These are phyloP conservation scores for Drosophila pallidifrons DNA, from an alignment of 1,140 invertebrate genomes.

Conservation along the genomic window DNA sequence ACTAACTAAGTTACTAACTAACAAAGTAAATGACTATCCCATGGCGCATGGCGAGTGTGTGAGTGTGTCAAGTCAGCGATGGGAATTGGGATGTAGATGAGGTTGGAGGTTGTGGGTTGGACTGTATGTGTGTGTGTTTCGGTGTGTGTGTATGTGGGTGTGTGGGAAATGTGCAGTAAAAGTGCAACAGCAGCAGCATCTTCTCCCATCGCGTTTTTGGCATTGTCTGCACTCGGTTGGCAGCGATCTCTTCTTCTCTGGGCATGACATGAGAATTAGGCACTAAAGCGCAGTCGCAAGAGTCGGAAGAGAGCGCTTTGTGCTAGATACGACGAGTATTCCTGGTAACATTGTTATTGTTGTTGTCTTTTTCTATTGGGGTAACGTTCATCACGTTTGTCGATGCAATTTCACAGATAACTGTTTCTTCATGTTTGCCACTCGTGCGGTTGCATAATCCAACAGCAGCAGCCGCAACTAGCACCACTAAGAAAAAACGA, in stretches of 20 bases:
- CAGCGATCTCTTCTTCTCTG: constrained; percentile 4
- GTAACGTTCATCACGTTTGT: constrained; percentile 82
- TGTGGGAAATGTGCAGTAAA: constrained; percentile 68
- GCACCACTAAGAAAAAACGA: not conserved
- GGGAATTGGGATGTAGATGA: constrained; percentile 7
- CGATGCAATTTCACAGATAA: constrained; percentile 82
- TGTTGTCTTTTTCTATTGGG: constrained; percentile 62
- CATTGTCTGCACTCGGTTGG: constrained; percentile 54
- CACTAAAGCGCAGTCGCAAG: constrained; percentile 63
- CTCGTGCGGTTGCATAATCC: constrained; percentile 71
- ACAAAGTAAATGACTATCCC: constrained; percentile 26
- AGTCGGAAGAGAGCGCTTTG: constrained; percentile 68
- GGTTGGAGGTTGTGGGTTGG: not conserved
- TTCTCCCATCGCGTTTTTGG: constrained; percentile 41
- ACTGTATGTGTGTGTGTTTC: not conserved
- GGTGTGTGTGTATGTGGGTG: constrained; percentile 43
- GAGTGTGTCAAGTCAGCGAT: constrained; percentile 38
- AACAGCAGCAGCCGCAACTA: constrained; percentile 30
- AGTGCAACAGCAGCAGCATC: constrained; percentile 68
- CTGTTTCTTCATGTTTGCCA: constrained; percentile 80
- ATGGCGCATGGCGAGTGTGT: constrained; percentile 10
- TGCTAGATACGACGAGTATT: constrained; percentile 51
- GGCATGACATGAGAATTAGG: constrained; percentile 80
- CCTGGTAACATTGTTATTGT: constrained; percentile 7
- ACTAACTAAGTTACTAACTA: constrained; percentile 36